Evolutionary conservation across 2,797 vertebrate species (phyloP).

Genomic region (Danio kyathit): DNA sequence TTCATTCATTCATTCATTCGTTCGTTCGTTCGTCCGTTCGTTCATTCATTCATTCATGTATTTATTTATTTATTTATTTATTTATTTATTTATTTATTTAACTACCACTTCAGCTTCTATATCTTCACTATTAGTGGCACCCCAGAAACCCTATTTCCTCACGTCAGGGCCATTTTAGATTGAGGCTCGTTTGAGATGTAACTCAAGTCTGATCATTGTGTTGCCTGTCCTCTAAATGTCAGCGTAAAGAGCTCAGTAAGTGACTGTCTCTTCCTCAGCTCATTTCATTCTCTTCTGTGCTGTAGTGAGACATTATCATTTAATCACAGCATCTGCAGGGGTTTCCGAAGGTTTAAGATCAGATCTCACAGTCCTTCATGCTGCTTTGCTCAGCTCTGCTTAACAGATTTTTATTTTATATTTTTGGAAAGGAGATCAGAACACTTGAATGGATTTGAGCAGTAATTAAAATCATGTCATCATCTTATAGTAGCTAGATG

Average conservation of each 20-base stretch:
- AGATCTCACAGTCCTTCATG: conserved; percentile 8
- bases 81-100: neutral
- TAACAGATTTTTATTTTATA: too few relatives aligned
- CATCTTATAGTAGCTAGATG: neutral
- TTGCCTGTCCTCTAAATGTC: conserved; percentile 39
- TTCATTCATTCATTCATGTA: neutral
- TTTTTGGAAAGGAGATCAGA: neutral
- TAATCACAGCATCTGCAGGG: conserved; percentile 38
- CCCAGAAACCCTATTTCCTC: neutral
- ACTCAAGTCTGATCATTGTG: conserved; percentile 20
- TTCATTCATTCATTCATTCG: too few relatives aligned
- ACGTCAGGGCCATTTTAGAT: neutral
- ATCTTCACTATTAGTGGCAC: neutral
- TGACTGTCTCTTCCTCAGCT: conserved; percentile 12
- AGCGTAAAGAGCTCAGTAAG: conserved; percentile 22
- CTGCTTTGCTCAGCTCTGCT: conserved; percentile 17
- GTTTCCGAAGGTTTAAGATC: conserved; percentile 30
- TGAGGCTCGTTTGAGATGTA: conserved; percentile 21
- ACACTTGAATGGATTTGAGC: conserved; percentile 12
- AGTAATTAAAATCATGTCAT: conserved; percentile 42
- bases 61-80: neutral
- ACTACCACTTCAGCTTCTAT: conserved; percentile 1
- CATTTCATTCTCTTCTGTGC: conserved; percentile 19
- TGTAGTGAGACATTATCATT: conserved; percentile 35
- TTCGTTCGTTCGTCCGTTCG: too few relatives aligned